Evolutionary conservation across 1,140 invertebrate genomes (phyloP).

Genomic region (Harpegnathos saltator): DNA sequence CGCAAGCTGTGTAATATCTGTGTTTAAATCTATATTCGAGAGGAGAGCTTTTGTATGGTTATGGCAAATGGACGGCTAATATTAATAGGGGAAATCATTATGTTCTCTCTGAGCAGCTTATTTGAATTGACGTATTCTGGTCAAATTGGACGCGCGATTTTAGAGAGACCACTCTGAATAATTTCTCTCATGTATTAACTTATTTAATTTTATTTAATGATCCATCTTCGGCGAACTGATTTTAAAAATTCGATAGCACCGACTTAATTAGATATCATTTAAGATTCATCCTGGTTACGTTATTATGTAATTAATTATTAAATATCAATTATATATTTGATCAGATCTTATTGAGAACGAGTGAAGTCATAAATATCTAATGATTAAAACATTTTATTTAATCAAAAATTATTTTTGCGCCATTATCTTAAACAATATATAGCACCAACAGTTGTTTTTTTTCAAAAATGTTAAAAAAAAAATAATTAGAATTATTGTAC

Average conservation of each 20-base stretch:
- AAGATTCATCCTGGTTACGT: not conserved
- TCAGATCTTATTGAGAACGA: not conserved
- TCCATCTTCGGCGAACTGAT: not conserved
- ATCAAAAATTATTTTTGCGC: constrained; percentile 18
- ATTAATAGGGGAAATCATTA: constrained; percentile 41
- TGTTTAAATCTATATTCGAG: not conserved
- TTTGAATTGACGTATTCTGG: constrained; percentile 38
- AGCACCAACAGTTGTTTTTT: no score
- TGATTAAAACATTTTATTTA: not conserved
- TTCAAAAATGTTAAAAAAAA: no score
- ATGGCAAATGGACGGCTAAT: constrained; percentile 23
- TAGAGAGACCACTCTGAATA: not conserved
- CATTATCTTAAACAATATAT: not conserved
- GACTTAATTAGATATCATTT: not conserved
- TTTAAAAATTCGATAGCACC: not conserved
- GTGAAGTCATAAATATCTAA: not conserved
- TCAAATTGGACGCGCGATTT: constrained; percentile 2
- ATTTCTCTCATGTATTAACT: constrained; percentile 28
- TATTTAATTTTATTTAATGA: constrained; percentile 11
- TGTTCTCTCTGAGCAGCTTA: constrained; percentile 15
- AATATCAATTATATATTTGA: not conserved
- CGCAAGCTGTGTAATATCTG: not conserved
- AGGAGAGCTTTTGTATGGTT: not conserved
- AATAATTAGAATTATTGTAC: no score
- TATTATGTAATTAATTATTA: not conserved